Percentiles rank a stretch among this genome's conserved stretches.
phyloP scores from a whole-genome alignment of 2,888 invertebrate genomes.

The Gisinianus flammeolus region DNA sequence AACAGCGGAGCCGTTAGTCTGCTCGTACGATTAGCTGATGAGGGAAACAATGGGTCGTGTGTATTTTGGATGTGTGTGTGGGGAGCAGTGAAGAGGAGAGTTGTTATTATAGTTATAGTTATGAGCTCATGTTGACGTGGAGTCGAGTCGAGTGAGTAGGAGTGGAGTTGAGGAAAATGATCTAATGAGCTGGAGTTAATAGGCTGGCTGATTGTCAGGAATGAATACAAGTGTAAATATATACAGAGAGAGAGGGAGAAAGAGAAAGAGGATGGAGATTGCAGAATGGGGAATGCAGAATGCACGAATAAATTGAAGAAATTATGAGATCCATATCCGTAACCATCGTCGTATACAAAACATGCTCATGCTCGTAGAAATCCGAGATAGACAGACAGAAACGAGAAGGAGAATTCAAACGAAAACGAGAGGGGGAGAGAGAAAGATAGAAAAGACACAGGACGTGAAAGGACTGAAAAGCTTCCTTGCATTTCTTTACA shows the following conservation, averaged over 20 bases:
- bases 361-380: not conserved
- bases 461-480: too few species aligned
- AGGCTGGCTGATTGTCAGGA: slow-evolving; percentile 15
- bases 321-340: not conserved
- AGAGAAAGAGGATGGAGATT: not conserved
- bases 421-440: not conserved
- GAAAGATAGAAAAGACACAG: not conserved
- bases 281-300: not conserved
- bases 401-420: too few species aligned
- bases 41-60: not conserved
- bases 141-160: not conserved
- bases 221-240: not conserved
- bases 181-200: slow-evolving; percentile 25
- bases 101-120: not conserved
- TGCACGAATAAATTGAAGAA: not conserved
- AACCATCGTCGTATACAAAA: too few species aligned
- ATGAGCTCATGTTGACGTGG: not conserved
- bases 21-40: not conserved
- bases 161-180: not conserved
- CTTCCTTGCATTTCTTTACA: too few species aligned
- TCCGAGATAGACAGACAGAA: not conserved
- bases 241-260: not conserved
- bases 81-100: too few species aligned
- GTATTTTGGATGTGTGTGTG: not conserved
- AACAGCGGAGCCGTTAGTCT: not conserved